Evolutionary conservation across 2,888 invertebrate species (phyloP).

Genomic region (Brachylomia viminalis): DNA sequence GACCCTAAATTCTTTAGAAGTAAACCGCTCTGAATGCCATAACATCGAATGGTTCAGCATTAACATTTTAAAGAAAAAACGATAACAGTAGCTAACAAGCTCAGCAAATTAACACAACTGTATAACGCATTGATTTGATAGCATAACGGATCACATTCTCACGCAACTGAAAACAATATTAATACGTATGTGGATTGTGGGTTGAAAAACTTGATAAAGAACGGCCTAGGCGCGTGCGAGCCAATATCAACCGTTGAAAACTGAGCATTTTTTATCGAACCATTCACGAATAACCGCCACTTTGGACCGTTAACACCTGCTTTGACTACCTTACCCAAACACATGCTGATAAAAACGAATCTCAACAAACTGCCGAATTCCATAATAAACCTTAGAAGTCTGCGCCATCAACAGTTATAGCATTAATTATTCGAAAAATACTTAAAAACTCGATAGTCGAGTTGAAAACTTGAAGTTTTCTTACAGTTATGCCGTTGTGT

Average conservation of each 20-base stretch:
- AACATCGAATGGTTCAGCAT: slow-evolving; percentile 33
- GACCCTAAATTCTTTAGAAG: not conserved
- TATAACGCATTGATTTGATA: slow-evolving; percentile 53
- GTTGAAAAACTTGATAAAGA: slow-evolving; percentile 72
- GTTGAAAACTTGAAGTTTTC: slow-evolving; percentile 77
- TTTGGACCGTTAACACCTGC: slow-evolving; percentile 87
- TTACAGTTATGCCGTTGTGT: slow-evolving; percentile 84
- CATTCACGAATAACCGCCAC: slow-evolving; percentile 88
- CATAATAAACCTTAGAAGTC: slow-evolving; percentile 56
- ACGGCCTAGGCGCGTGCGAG: slow-evolving; percentile 75
- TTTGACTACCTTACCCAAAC: slow-evolving; percentile 60
- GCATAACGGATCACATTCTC: slow-evolving; percentile 60
- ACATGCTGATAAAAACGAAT: slow-evolving; percentile 59
- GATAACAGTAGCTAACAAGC: slow-evolving; percentile 64
- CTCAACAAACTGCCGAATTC: slow-evolving; percentile 46
- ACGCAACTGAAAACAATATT: slow-evolving; percentile 60
- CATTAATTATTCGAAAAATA: slow-evolving; percentile 71
- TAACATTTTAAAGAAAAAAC: slow-evolving; percentile 41
- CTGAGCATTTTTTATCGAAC: slow-evolving; percentile 82
- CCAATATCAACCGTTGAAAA: slow-evolving; percentile 78
- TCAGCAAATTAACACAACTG: slow-evolving; percentile 61
- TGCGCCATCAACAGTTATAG: slow-evolving; percentile 63
- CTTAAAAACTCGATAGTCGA: slow-evolving; percentile 72
- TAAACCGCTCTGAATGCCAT: slow-evolving; percentile 13
- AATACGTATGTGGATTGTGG: slow-evolving; percentile 63